Evolutionary conservation across 2,797 vertebrate genomes (phyloP).

Genomic region (Leptoclinus maculatus): DNA sequence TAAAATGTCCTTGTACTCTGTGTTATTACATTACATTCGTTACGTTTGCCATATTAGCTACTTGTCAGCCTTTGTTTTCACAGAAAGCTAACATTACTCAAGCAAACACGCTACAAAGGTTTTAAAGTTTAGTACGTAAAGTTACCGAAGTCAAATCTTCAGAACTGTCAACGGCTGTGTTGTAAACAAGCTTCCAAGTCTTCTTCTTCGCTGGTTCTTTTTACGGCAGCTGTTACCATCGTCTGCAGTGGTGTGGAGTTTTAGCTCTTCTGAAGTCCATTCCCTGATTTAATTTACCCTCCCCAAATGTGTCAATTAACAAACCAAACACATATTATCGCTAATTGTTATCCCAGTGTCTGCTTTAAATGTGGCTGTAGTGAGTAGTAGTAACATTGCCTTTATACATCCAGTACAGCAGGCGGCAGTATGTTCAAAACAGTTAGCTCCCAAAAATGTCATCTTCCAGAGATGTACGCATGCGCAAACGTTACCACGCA

Average conservation of each 20-base stretch:
- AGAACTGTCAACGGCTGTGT: not conserved
- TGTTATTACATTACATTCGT: not conserved
- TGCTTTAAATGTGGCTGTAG: no score
- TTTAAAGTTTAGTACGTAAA: not conserved
- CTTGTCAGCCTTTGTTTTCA: not conserved
- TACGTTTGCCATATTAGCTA: not conserved
- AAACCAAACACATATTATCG: not conserved
- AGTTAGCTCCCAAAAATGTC: fast-evolving
- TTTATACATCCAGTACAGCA: constrained; percentile 46
- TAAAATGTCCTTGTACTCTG: not conserved
- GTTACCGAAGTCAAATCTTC: constrained; percentile 19
- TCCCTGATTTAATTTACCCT: not conserved
- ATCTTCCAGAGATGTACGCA: not conserved
- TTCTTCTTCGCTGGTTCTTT: not conserved
- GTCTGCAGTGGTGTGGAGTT: not conserved
- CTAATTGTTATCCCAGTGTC: not conserved
- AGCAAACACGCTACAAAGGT: not conserved
- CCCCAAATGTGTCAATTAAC: not conserved
- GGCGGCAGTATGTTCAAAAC: constrained; percentile 30
- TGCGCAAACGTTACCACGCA: constrained; percentile 11
- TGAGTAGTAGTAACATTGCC: no score
- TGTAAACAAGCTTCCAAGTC: not conserved
- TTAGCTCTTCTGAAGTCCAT: not conserved
- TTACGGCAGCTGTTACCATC: constrained; percentile 1
- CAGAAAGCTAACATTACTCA: not conserved